These are phyloP conservation scores for Styela clava DNA, from an alignment of 23 tunicate species.

Conservation along the genomic window DNA sequence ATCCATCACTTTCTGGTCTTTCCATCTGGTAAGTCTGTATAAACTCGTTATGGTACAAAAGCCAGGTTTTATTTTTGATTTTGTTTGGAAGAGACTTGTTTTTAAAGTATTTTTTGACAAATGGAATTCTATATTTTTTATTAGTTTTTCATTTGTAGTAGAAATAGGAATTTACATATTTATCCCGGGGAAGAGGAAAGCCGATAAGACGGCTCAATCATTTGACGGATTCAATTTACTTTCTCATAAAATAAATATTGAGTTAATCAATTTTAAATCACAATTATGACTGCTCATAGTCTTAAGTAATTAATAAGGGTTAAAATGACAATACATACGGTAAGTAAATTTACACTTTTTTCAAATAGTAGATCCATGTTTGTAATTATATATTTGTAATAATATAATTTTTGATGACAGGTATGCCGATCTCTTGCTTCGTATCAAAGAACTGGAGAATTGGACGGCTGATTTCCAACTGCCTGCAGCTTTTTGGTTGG, in stretches of 20 bases:
- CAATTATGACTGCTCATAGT: too few relatives aligned
- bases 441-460: slow-evolving; percentile 83
- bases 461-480: slow-evolving; percentile 97
- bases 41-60: neutral
- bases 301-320: too few relatives aligned
- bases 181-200: too few relatives aligned
- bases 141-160: neutral
- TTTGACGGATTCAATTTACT: too few relatives aligned
- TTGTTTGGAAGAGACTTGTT: neutral
- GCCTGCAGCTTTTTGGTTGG: slow-evolving; percentile 96
- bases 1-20: slow-evolving; percentile 90
- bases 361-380: too few relatives aligned
- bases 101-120: neutral
- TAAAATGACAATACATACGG: too few relatives aligned
- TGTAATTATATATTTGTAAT: neutral
- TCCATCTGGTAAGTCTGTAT: slow-evolving; percentile 54
- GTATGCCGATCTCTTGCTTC: slow-evolving; percentile 74
- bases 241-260: too few relatives aligned
- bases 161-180: too few relatives aligned
- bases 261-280: too few relatives aligned
- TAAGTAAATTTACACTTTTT: too few relatives aligned
- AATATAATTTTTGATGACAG: slow-evolving; percentile 21
- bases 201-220: too few relatives aligned
- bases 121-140: neutral
- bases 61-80: neutral